These are phyloP conservation scores for Drosophila pallidifrons DNA, from an alignment of 1,140 invertebrate species.

Conservation along the genomic window DNA sequence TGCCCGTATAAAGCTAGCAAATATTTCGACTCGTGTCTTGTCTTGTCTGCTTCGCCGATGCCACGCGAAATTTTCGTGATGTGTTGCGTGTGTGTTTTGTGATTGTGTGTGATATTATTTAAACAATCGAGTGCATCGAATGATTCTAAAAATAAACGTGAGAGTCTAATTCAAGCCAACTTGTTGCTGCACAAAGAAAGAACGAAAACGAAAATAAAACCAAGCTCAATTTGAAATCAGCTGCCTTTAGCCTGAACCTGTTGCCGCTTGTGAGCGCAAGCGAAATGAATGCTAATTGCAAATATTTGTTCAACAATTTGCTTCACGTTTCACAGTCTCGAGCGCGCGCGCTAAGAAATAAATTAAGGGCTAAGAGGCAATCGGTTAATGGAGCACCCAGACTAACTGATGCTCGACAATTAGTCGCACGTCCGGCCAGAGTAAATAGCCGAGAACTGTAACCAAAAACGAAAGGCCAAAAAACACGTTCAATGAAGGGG, in stretches of 20 bases:
- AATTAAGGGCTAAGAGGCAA: constrained; percentile 59
- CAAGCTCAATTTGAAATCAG: neutral
- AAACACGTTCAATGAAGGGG: constrained; percentile 10
- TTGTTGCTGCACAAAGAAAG: constrained; percentile 56
- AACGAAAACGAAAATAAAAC: neutral
- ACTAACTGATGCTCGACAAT: constrained; percentile 31
- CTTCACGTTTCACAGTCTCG: constrained; percentile 25
- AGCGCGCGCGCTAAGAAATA: constrained; percentile 28
- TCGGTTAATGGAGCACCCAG: constrained; percentile 4
- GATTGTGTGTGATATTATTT: constrained; percentile 24
- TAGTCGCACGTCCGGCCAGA: constrained; percentile 36
- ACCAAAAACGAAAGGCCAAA: constrained; percentile 1
- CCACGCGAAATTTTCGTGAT: constrained; percentile 35
- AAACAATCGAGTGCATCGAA: constrained; percentile 30
- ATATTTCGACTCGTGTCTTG: constrained; percentile 12
- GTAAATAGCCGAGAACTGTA: constrained; percentile 22
- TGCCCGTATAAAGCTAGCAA: neutral
- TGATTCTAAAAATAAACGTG: constrained; percentile 23
- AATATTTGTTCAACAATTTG: constrained; percentile 74
- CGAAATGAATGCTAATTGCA: constrained; percentile 61
- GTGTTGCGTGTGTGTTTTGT: neutral
- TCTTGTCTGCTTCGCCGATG: constrained; percentile 1
- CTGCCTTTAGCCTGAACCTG: constrained; percentile 30
- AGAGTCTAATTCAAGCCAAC: constrained; percentile 48
- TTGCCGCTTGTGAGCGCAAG: constrained; percentile 24